Base-by-base conservation (phyloP, 1,140 invertebrate genomes). In the Drosophila orena region DNA sequence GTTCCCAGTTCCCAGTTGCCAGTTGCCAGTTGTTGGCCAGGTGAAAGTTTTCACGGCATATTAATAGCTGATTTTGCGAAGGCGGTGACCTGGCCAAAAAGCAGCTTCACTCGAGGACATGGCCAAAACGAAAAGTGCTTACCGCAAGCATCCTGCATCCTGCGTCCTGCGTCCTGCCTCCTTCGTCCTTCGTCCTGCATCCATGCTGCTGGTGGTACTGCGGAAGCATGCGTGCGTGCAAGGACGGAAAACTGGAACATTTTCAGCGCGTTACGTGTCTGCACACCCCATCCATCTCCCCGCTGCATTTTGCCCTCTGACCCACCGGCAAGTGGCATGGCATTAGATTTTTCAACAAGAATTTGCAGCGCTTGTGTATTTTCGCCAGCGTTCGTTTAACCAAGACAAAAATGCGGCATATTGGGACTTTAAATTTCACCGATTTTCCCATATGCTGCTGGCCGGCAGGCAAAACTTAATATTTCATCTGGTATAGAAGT, bases 331-430 rank as follows among this genome's bases (percentile, higher is more conserved):
- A 74, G 74, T 81, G 69, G 75, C 78, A 77, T 78, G 62, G 78
- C 83, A 83, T 88, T 88, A 86, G 75, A 88, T 89, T 83, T 88
- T 83, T 79, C 83, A 81, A 70, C 79, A 83, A 72, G 70, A 79
- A 88, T 88, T 86, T 88, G 83, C 83, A 69, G 62, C 54, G 79
- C 65, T 76, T 79, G 79, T 88, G 75, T 59, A 72, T 88, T 86
- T 79, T 81, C 61, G 64, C 43, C 40, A 58, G 37, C 17, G 15
- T 20, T 20, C 17, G 42, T 44, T 8, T 60, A 53, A 57, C 52
- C 68, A 38, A 53, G 59, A 47, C 11, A 14, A 24, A 44, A 40
- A 8, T 14, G 2, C 24, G 66, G 47, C n/a, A 10, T 27, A 49
- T 30, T 43, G 20, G 65, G 40, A 60, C 65, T 55, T 44, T 46